Base-by-base conservation (phyloP, 2,113 vertebrate genomes). In the Nannobrachium achirus region DNA sequence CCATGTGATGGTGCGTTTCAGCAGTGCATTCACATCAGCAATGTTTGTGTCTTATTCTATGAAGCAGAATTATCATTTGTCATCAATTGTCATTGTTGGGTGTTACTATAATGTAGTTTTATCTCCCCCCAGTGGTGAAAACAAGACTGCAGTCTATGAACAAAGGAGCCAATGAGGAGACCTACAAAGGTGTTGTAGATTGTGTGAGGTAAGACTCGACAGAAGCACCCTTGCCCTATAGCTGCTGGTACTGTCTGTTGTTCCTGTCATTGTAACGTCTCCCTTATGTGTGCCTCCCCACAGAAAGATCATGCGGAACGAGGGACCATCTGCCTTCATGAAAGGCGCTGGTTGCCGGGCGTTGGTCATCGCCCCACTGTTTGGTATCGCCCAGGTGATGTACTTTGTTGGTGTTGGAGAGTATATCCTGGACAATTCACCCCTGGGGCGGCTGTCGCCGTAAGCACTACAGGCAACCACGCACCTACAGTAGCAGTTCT, bases 371-470 rank as follows among this genome's bases (percentile, higher is more conserved):
- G 94, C 94, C 0, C 94, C 94, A 7, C 90, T 95, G 4, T 95
- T 95, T 40, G 94, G 94, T 39, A 95, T 95, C 8, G 94, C 78
- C 14, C 94, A 95, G 74, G 93, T 95, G 18, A 93, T 94, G 88
- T 95, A 95, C 87, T 93, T 93, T 50, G 75, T 93, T 1, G 93
- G 93, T 5, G 85, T 92, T 6, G 94, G 92, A 67, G 94, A 95
- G 71, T 92, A 90, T 60, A 88, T 95, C 72, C 39, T 95, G 57
- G 89, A 89, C 63, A 91, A 89, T 79, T 81, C 82, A 0, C 86
- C 86, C 3, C 81, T 92, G 10, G 69, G 75, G 25, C 38, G 86
- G 42, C 70, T 89, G 56, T 88, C 83, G 0, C 57, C 77, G 1
- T 91, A 82, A 86, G 64, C 39, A 55, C 5, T 8, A 10, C 2